Conservation (phyloP, 2,888 invertebrate genomes). For the Drosophila mettleri region DNA sequence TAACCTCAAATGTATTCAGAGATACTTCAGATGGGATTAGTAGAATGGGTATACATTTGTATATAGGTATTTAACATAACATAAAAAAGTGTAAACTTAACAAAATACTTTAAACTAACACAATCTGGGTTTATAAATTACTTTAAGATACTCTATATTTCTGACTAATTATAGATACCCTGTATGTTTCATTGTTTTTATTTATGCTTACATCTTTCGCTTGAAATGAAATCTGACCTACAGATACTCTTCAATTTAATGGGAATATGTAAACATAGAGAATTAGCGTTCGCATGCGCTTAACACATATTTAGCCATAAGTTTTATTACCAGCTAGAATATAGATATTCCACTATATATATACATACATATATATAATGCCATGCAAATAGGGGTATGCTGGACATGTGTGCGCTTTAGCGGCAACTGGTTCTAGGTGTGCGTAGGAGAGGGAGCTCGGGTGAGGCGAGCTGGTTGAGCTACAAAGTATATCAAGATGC, state of each 20-base stretch:
- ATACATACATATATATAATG: conserved; percentile 27
- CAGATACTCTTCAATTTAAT: background rate
- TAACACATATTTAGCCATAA: conserved; percentile 76
- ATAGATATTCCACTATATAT: conserved; percentile 34
- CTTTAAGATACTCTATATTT: conserved; percentile 1
- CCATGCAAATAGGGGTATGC: conserved; percentile 37
- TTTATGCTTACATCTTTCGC: too few species aligned
- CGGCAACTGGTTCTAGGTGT: conserved; percentile 34
- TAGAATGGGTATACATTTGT: too few species aligned
- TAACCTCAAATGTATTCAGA: conserved; percentile 38
- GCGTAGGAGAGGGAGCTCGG: background rate
- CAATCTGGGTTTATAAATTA: background rate
- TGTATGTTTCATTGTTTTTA: background rate
- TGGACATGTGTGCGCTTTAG: conserved; percentile 37
- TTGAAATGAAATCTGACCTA: too few species aligned
- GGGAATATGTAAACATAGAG: background rate
- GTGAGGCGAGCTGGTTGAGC: background rate
- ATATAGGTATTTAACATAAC: too few species aligned
- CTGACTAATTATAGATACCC: too few species aligned
- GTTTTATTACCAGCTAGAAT: conserved; percentile 41
- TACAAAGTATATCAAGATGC: conserved; percentile 48
- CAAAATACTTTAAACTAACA: background rate
- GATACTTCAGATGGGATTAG: background rate
- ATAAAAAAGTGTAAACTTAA: background rate
- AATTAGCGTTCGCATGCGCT: conserved; percentile 52